Evolutionary conservation across 2,888 invertebrate genomes (phyloP), one percentile per base, ranked within the genome.

Genomic region (Choristoneura rosaceana): DNA sequence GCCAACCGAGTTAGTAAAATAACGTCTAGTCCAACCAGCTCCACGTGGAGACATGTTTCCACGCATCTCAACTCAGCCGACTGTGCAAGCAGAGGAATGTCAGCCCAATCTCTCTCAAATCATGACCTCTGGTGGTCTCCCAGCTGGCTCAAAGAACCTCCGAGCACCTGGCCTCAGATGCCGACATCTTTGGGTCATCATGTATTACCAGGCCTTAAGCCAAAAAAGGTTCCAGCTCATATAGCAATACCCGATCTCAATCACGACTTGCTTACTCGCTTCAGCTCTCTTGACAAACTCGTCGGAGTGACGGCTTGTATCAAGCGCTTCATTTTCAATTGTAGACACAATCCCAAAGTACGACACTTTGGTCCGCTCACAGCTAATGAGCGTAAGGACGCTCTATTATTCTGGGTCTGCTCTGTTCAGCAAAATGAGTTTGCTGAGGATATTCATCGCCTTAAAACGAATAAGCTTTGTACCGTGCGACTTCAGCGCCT

Each of bases 271-370:
- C 58, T 58, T 3, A 25, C 25, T 58, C 58, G 58, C 33, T 58
- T 58, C 17, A 63, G 47, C 34, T 50, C 47, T 34, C 38, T 52
- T 14, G 60, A 68, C 60, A 68, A 60, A 60, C 47, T 68, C 3
- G 47, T 68, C 38, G 60, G 60, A 15, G 68, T 68, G 12, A 60
- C 60, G 15, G 60, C 68, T 60, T 60, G 60, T 47, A 60, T 60
- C 38, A n/a, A 38, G 38, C 68, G 68, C 5, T 68, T 68, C 14
- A 68, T 68, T 12, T 50, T 34, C 33, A 68, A 68, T 50, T 60
- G 60, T 34, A 34, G 50, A 34, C 59, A 47, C 59, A 59, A 38
- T 10, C 34, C 47, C 59, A 9, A 47, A 7, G n/a, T 17, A 38
- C 34, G 60, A 3, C 60, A 50, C 47, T 60, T 15, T 45, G 68